Base-by-base conservation (phyloP, 1,140 invertebrate species). In the Drosophila nigrodunni region DNA sequence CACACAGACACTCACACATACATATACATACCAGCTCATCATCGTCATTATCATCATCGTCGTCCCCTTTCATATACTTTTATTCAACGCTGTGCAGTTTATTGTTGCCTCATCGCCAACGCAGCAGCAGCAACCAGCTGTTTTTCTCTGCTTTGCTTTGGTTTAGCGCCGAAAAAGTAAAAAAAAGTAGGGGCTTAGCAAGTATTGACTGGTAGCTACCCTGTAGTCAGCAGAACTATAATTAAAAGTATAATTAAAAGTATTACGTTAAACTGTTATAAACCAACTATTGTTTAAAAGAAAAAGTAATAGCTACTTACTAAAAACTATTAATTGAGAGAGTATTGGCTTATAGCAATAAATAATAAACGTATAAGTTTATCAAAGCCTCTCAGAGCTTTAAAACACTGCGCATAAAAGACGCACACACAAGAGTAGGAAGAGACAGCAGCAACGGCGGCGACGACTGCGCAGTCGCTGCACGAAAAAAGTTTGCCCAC, bases 101-200 rank as follows among this genome's bases (percentile, higher is more conserved):
- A 88, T 78, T 85, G 78, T 89, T 89, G 85, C 85, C 85, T 89
- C 83, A 89, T 90, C 80, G 85, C 64, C 62, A 69, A 72, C 60
- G 73, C 71, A 61, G 71, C 61, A 54, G 39, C 47, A 68, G 44
- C 64, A 30, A 49, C 72, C 83, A 88, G 85, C 85, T 89, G 85
- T 78, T 81, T 88, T 89, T 68, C 35, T 43, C 47, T 71, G 70
- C 72, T 80, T 80, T 67, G 49, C 72, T 72, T 76, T 68, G 44
- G 57, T 55, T 75, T 61, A 54, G 35, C 72, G 54, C 50, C 46
- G 71, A 80, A 75, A 71, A 59, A 65, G 57, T 37, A 57, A 62
- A 55, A 76, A 21, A 61, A 46, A 34, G 10, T 9, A 11, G 0
- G 2, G 3, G 8, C 5, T 5, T 35, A 54, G 3, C 25, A 1